Base-by-base conservation (phyloP, 2,888 invertebrate species). In the Lomographa bimaculata region DNA sequence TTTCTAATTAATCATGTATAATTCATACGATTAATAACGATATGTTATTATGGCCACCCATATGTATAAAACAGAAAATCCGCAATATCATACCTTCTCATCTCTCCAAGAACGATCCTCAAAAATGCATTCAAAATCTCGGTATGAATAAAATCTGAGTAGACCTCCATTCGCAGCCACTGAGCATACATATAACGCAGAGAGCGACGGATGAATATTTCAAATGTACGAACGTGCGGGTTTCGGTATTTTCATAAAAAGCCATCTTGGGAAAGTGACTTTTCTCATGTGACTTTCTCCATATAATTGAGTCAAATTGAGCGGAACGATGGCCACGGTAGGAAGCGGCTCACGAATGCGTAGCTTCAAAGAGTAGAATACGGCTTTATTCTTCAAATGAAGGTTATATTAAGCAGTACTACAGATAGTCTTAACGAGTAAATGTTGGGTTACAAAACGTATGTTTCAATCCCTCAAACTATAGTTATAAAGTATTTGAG, bases 261-360 rank as follows among this genome's bases (percentile, higher is more conserved):
- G 14, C 23, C 8, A 14, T 5, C 35, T 9, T 26, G 24, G 14
- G 3, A 17, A 20, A 16, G 19, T 26, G 32, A 26, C 25, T 38
- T 25, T 8, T 21, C 17, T 32, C 25, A 24, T 29, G 41, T 36
- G 35, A 36, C 42, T 42, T 30, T 26, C 12, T 18, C 8, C 26
- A 16, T 36, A 32, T 42, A 42, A 42, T 42, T 42, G 42, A 32
- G 42, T 36, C 26, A 30, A 42, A 42, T 42, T 36, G 42, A 35
- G 30, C 36, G 32, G 20, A 11, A 32, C 7, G 18, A 21, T 26
- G 42, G 42, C 11, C 36, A 21, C 28, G 26, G 8, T 16, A 38
- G 9, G 19, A 21, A 20, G 18, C 5, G 19, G 9, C 30, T 35
- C 34, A 35, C 32, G 32, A 21, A 11, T 25, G 7, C 33, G 33